Evolutionary conservation across 2,797 vertebrate genomes (phyloP).

Genomic region (Huso huso): DNA sequence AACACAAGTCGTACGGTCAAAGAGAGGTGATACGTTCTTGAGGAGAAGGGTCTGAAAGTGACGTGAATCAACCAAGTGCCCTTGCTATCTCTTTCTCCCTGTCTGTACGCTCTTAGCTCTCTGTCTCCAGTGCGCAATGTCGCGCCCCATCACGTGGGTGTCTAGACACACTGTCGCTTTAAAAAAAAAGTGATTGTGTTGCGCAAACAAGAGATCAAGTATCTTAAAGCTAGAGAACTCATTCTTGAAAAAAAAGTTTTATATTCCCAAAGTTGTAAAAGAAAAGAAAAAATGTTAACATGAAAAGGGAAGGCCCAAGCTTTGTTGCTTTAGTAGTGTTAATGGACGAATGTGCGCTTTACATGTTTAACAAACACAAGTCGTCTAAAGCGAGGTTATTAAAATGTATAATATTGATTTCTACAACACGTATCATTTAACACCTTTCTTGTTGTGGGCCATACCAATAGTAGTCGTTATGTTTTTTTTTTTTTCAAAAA

Average conservation of each 20-base stretch:
- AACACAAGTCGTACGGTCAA: slow-evolving; percentile 24
- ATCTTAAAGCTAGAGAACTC: slow-evolving; percentile 53
- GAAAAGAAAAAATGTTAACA: slow-evolving; percentile 9
- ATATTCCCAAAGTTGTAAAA: slow-evolving; percentile 33
- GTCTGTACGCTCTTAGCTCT: slow-evolving; percentile 36
- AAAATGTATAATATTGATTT: too few species aligned
- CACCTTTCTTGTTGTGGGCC: too few species aligned
- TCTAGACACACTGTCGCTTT: slow-evolving; percentile 97
- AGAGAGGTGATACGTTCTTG: slow-evolving; percentile 42
- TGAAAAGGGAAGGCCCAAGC: not conserved
- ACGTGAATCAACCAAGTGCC: slow-evolving; percentile 57
- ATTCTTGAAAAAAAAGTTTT: slow-evolving; percentile 28
- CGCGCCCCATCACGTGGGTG: slow-evolving; percentile 85
- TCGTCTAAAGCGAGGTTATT: too few species aligned
- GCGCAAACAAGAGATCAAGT: slow-evolving; percentile 87
- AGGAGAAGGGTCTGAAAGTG: slow-evolving; percentile 35
- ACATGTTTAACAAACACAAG: too few species aligned
- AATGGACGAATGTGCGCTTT: too few species aligned
- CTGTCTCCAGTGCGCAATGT: slow-evolving; percentile 75
- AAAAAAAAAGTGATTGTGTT: slow-evolving; percentile 83
- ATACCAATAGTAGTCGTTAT: too few species aligned
- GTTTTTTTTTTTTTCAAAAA: too few species aligned
- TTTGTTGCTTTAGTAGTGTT: too few species aligned
- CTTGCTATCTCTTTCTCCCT: slow-evolving; percentile 38
- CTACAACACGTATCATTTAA: too few species aligned